Conservation (phyloP, 1,140 invertebrate species). For the Drosophila sulfurigaster region DNA sequence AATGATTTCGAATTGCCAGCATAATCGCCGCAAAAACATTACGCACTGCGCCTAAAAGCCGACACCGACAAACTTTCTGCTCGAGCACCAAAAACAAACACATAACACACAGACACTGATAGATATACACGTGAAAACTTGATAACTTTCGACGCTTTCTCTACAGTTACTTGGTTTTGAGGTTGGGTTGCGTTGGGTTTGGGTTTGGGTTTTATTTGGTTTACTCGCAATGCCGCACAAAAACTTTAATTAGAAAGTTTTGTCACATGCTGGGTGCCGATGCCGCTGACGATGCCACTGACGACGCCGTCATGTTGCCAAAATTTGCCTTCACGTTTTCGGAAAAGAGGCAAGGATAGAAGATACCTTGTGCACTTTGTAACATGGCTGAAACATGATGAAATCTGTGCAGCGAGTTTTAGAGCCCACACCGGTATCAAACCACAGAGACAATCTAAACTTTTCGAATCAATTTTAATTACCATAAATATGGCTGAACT, state of each 20-base stretch:
- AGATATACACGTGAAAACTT: slow-evolving; percentile 66
- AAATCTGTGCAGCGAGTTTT: slow-evolving; percentile 55
- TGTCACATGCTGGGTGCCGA: slow-evolving; percentile 68
- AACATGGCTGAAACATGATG: slow-evolving; percentile 53
- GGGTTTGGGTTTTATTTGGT: slow-evolving; percentile 8
- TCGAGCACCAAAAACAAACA: slow-evolving; percentile 49
- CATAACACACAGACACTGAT: slow-evolving; percentile 32
- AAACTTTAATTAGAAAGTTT: slow-evolving; percentile 81
- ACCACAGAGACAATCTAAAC: slow-evolving; percentile 79
- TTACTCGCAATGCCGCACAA: slow-evolving; percentile 34
- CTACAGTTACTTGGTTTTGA: slow-evolving; percentile 5
- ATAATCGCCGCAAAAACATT: slow-evolving; percentile 59
- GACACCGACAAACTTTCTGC: slow-evolving; percentile 62
- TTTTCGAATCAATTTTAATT: slow-evolving; percentile 84
- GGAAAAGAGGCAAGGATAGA: background rate
- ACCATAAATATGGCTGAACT: slow-evolving; percentile 80
- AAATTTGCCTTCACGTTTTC: slow-evolving; percentile 9
- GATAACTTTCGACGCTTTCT: slow-evolving; percentile 65
- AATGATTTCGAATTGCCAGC: slow-evolving; percentile 49
- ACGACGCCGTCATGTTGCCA: slow-evolving; percentile 37
- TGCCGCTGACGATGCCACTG: slow-evolving; percentile 25
- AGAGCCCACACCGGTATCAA: slow-evolving; percentile 48
- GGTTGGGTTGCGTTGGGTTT: background rate
- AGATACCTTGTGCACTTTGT: slow-evolving; percentile 41
- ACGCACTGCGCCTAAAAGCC: slow-evolving; percentile 76